Evolutionary conservation across 2,888 invertebrate genomes (phyloP).

Genomic region (Volucella inanis): DNA sequence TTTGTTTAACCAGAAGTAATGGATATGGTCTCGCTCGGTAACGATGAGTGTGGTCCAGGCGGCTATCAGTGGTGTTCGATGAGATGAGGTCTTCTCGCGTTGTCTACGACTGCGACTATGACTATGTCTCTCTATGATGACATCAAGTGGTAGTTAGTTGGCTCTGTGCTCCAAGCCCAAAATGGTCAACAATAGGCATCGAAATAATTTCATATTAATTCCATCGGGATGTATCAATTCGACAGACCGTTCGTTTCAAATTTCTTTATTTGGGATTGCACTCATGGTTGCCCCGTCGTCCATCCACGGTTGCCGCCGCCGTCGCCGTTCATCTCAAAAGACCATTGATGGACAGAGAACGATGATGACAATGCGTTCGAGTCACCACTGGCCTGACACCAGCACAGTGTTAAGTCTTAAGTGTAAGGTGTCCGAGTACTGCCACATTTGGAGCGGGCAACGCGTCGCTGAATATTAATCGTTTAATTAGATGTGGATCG

Average conservation of each 20-base stretch:
- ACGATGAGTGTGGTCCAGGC: conserved; percentile 71
- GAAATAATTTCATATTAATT: conserved; percentile 64
- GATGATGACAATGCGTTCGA: conserved; percentile 46
- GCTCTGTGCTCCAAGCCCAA: conserved; percentile 41
- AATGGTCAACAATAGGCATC: conserved; percentile 67
- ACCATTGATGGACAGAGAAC: conserved; percentile 38
- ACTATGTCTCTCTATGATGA: conserved; percentile 53
- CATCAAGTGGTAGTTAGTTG: conserved; percentile 65
- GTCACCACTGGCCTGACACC: conserved; percentile 32
- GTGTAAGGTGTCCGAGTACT: conserved; percentile 61
- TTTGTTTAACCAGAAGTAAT: conserved; percentile 69
- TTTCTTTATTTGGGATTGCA: conserved; percentile 57
- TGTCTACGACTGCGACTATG: conserved; percentile 14
- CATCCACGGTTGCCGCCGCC: no score
- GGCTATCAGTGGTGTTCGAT: conserved; percentile 62
- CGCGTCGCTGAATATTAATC: conserved; percentile 70
- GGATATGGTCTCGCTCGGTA: conserved; percentile 63
- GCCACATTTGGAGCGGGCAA: conserved; percentile 62
- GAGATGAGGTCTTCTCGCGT: conserved; percentile 50
- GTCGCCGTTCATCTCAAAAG: background rate
- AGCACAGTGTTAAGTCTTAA: conserved; percentile 46
- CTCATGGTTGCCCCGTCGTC: conserved; percentile 1
- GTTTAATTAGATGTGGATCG: conserved; percentile 66
- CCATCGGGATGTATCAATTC: conserved; percentile 71
- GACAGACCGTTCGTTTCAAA: conserved; percentile 49